These are phyloP conservation scores for Simalia tracyae DNA, from an alignment of 2,797 vertebrate species.

Conservation along the genomic window DNA sequence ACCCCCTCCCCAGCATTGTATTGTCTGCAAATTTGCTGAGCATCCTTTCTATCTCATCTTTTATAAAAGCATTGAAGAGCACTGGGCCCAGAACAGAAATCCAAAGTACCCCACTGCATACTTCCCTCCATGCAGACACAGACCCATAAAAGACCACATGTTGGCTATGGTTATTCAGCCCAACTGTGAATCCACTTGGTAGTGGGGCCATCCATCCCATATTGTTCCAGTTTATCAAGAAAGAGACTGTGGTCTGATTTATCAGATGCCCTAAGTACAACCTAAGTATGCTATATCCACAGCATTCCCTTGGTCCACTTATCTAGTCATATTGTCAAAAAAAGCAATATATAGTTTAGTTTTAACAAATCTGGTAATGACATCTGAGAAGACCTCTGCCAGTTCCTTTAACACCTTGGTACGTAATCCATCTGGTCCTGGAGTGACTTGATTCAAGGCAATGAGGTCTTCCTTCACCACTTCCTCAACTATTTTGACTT, in stretches of 20 bases:
- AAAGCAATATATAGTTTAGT: neutral
- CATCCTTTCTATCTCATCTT: too few species aligned
- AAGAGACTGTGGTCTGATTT: neutral
- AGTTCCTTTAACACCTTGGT: neutral
- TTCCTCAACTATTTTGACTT: neutral
- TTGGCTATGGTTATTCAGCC: neutral
- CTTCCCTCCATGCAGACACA: neutral
- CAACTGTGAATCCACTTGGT: neutral
- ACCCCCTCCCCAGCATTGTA: too few species aligned
- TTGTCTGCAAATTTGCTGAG: too few species aligned
- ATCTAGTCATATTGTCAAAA: neutral
- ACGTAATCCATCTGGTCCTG: neutral
- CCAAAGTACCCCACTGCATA: neutral
- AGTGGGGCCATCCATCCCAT: neutral
- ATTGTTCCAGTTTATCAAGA: neutral
- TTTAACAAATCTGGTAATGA: neutral
- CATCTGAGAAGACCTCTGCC: neutral
- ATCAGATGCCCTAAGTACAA: neutral
- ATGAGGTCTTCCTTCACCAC: neutral
- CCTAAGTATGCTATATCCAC: neutral
- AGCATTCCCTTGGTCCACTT: neutral
- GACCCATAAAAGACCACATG: neutral
- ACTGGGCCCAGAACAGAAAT: neutral
- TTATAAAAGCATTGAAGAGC: neutral
- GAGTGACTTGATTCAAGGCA: neutral